Evolutionary conservation across 2,797 vertebrate species (phyloP).

Genomic region (Melanotaenia pygmaea): DNA sequence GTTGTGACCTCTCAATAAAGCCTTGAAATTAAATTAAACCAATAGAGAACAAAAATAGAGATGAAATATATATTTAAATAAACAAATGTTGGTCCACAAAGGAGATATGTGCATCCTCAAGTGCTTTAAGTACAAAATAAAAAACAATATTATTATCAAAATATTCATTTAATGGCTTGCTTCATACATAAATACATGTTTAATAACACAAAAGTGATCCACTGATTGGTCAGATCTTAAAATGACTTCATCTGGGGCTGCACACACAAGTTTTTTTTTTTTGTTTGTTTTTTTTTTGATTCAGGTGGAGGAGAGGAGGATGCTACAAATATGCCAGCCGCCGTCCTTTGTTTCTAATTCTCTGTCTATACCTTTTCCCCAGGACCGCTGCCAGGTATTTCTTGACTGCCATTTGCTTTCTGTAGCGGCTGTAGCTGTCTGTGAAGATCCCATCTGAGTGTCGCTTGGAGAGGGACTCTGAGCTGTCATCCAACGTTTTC

Average conservation of each 20-base stretch:
- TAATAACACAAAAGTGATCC: constrained; percentile 90
- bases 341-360: constrained; percentile 99
- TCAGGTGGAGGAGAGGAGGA: constrained; percentile 64
- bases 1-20: constrained; percentile 83
- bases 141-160: constrained; percentile 99
- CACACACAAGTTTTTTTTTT: constrained; percentile 80
- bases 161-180: constrained; percentile 99
- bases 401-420: constrained; percentile 99
- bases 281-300: constrained; percentile 57
- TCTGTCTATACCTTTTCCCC: constrained; percentile 99
- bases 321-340: constrained; percentile 97
- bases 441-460: constrained; percentile 99
- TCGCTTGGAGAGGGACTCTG: constrained; percentile 93
- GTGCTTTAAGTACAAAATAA: constrained; percentile 96
- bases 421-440: constrained; percentile 99
- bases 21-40: constrained; percentile 70
- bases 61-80: constrained; percentile 78
- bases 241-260: constrained; percentile 87
- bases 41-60: constrained; percentile 75
- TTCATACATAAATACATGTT: constrained; percentile 99
- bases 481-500: constrained; percentile 86
- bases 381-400: constrained; percentile 98
- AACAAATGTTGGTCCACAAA: constrained; percentile 94
- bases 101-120: constrained; percentile 93
- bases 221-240: constrained; percentile 75